These are phyloP conservation scores for Xylota sylvarum DNA, from an alignment of 2,888 invertebrate genomes.

Conservation along the genomic window DNA sequence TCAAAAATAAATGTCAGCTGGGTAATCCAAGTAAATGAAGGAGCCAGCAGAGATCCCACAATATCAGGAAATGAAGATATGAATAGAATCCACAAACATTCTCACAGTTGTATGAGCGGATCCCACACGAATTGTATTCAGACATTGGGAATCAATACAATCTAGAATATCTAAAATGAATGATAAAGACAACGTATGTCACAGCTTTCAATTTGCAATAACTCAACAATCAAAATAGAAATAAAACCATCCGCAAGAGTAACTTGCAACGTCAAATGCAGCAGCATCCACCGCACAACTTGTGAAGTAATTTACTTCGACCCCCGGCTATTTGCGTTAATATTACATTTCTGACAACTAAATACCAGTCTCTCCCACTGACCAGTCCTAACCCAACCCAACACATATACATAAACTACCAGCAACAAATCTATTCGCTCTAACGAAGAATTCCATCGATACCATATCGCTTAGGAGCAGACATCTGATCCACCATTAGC, in stretches of 20 bases:
- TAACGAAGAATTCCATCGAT: constrained; percentile 20
- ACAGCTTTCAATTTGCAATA: constrained; percentile 44
- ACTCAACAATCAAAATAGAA: constrained; percentile 16
- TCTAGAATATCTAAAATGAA: no score
- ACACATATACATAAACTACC: constrained; percentile 29
- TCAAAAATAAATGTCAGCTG: no score
- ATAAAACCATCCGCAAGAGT: constrained; percentile 20
- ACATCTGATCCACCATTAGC: constrained; percentile 64
- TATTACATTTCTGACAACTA: constrained; percentile 70
- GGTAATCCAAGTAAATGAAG: no score
- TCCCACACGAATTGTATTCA: no score
- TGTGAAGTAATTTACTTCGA: constrained; percentile 51
- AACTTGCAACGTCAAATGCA: background rate
- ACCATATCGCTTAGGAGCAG: constrained; percentile 32
- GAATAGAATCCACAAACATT: no score
- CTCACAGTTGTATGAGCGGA: no score
- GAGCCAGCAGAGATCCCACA: no score
- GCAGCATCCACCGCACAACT: constrained; percentile 13
- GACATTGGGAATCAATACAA: no score
- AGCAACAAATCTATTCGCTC: constrained; percentile 45
- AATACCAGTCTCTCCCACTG: constrained; percentile 26
- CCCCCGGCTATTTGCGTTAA: constrained; percentile 60
- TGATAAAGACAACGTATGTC: no score
- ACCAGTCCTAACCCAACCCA: constrained; percentile 1
- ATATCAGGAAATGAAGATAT: no score